Percentiles rank a stretch among this genome's conserved stretches.
These are phyloP conservation scores for Xenotilapia caudafasciata DNA, from an alignment of 2,113 vertebrate species.

Conservation along the genomic window DNA sequence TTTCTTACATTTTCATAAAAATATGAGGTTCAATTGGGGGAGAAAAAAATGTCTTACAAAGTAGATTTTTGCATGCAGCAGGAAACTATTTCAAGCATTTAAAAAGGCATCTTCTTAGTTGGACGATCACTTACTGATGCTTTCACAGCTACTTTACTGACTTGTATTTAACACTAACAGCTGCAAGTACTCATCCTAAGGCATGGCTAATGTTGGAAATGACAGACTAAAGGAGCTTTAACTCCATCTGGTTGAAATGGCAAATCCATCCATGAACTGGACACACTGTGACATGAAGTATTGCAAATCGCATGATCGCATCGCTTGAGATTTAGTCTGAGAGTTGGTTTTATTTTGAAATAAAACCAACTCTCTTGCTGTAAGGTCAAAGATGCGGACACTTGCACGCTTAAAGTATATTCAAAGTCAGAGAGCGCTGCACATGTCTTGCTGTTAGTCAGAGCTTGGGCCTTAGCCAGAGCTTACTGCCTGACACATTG, in stretches of 20 bases:
- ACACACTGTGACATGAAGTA: neutral
- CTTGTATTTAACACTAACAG: neutral
- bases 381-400: neutral
- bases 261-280: neutral
- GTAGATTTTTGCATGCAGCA: neutral
- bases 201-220: neutral
- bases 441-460: conserved; percentile 19
- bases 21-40: neutral
- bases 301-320: neutral
- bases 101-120: neutral
- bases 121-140: neutral
- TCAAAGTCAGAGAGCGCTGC: neutral
- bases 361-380: neutral
- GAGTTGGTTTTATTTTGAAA: neutral
- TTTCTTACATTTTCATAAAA: neutral
- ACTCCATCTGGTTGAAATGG: neutral
- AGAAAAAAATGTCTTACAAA: neutral
- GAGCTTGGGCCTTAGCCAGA: neutral
- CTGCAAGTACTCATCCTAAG: neutral
- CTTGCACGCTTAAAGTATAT: neutral
- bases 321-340: neutral
- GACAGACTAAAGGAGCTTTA: neutral
- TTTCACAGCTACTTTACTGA: neutral
- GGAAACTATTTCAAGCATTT: neutral
- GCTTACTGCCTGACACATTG: conserved; percentile 1